Evolutionary conservation across 2,113 vertebrate genomes (phyloP).

Genomic region (Dicrurus megarhynchus): DNA sequence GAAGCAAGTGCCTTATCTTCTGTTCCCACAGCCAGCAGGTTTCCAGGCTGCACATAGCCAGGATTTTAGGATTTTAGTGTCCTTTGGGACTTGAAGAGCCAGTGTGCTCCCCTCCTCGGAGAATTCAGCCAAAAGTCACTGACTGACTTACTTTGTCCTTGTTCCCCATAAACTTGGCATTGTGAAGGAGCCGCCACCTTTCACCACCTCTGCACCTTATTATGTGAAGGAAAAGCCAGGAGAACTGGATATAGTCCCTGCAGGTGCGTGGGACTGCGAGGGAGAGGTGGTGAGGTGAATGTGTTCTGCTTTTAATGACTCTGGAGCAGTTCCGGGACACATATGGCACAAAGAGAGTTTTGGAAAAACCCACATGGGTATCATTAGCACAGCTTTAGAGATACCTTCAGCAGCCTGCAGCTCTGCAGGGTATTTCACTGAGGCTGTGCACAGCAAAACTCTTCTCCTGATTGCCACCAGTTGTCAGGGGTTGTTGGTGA

Average conservation of each 20-base stretch:
- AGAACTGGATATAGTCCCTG: neutral
- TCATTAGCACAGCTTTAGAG: neutral
- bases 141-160: neutral
- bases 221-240: neutral
- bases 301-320: neutral
- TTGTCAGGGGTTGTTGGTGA: neutral
- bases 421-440: neutral
- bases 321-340: neutral
- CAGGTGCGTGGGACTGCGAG: neutral
- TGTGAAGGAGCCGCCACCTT: neutral
- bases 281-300: neutral
- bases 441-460: neutral
- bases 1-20: neutral
- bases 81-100: neutral
- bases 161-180: neutral
- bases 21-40: neutral
- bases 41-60: neutral
- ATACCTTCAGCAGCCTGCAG: neutral
- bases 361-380: rapidly evolving
- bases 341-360: neutral
- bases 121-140: neutral
- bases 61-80: neutral
- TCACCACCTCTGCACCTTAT: rapidly evolving
- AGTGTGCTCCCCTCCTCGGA: neutral
- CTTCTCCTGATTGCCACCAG: neutral